Evolutionary conservation across 2,113 vertebrate species (phyloP).

Genomic region (Pelusios castaneus): DNA sequence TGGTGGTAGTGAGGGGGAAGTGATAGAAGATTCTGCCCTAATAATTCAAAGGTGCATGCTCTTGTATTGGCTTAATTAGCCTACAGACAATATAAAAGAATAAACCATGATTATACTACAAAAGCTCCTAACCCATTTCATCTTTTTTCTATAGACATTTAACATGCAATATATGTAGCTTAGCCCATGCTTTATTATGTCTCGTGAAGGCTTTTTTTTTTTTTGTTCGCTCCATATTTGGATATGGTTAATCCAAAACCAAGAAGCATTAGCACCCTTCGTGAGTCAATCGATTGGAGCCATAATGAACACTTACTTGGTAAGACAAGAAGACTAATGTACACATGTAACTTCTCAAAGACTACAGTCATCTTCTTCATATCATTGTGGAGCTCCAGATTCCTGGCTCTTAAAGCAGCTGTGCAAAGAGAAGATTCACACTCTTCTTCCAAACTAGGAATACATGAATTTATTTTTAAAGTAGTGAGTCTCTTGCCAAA

Average conservation of each 20-base stretch:
- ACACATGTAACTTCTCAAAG: slow-evolving; percentile 93
- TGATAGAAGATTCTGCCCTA: neutral
- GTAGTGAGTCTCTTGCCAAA: slow-evolving; percentile 40
- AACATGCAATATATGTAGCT: neutral
- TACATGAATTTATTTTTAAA: slow-evolving; percentile 59
- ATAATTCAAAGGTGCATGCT: neutral
- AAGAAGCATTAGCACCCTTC: neutral
- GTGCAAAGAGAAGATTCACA: slow-evolving; percentile 91
- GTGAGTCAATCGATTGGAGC: neutral
- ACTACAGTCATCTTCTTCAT: slow-evolving; percentile 87
- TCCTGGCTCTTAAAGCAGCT: slow-evolving; percentile 85
- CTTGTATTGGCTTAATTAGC: too few species aligned
- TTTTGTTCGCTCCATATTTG: neutral
- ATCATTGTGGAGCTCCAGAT: slow-evolving; percentile 89
- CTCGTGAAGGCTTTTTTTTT: neutral
- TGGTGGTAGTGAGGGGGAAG: neutral
- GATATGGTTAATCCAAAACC: neutral
- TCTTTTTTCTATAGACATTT: neutral
- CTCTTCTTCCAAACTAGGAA: slow-evolving; percentile 95
- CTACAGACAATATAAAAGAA: neutral
- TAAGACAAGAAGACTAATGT: slow-evolving; percentile 88
- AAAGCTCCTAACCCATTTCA: neutral
- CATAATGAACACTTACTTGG: slow-evolving; percentile 85
- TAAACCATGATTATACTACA: too few species aligned
- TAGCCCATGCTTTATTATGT: neutral